Evolutionary conservation across 2,888 invertebrate species (phyloP).

Genomic region (Neoitamus cyanurus): DNA sequence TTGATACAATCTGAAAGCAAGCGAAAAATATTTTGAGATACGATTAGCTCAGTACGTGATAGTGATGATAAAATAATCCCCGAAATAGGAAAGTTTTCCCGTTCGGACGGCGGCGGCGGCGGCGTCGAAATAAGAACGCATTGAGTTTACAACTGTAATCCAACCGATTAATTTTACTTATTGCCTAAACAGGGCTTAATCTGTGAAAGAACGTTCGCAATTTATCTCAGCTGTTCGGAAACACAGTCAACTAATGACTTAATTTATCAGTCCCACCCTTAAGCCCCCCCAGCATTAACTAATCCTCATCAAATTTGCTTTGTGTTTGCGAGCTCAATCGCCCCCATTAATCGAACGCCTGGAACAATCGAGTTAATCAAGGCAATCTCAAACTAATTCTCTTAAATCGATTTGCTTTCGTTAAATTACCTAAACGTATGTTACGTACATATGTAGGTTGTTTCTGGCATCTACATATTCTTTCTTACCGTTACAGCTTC

Average conservation of each 20-base stretch:
- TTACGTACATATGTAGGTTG: too few relatives aligned
- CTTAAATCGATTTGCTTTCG: conserved; percentile 24
- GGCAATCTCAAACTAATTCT: conserved; percentile 54
- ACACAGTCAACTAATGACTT: conserved; percentile 66
- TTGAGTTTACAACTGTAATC: conserved; percentile 26
- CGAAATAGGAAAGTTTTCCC: background rate
- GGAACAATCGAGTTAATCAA: conserved; percentile 59
- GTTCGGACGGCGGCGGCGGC: background rate
- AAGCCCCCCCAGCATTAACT: conserved; percentile 44
- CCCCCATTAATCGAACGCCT: conserved; percentile 55
- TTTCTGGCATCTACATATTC: too few relatives aligned
- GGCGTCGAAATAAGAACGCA: background rate
- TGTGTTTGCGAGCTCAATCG: conserved; percentile 55
- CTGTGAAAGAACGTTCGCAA: conserved; percentile 48
- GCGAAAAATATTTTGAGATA: background rate
- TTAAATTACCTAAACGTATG: background rate
- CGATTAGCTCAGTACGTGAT: background rate
- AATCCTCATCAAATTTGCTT: conserved; percentile 56
- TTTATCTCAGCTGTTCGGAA: conserved; percentile 53
- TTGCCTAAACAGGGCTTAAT: conserved; percentile 40
- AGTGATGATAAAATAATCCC: background rate
- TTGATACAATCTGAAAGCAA: background rate
- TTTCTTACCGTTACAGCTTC: too few relatives aligned
- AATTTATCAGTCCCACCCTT: conserved; percentile 65
- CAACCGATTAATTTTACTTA: conserved; percentile 41